Evolutionary conservation across 2,797 vertebrate genomes (phyloP).

Genomic region (Pteropus rufus): DNA sequence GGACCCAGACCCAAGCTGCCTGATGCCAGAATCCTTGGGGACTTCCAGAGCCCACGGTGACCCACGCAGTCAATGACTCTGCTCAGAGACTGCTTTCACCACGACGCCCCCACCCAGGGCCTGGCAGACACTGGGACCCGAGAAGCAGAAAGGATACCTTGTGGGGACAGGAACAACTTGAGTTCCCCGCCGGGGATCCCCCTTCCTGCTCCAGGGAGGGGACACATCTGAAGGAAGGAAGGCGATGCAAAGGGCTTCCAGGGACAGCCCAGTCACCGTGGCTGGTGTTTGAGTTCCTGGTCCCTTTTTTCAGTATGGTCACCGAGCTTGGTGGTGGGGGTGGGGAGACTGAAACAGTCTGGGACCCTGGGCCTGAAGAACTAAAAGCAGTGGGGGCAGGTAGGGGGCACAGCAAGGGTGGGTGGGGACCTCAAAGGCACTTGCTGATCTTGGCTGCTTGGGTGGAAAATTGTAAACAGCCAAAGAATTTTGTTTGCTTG

Average conservation of each 20-base stretch:
- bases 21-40: neutral
- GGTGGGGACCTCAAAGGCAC: constrained; percentile 66
- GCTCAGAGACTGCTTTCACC: neutral
- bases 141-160: neutral
- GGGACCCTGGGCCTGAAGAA: neutral
- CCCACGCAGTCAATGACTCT: neutral
- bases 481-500: constrained; percentile 84
- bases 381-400: neutral
- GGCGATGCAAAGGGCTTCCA: neutral
- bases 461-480: constrained; percentile 85
- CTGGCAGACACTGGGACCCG: neutral
- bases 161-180: neutral
- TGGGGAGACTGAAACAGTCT: neutral
- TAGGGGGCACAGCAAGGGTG: neutral
- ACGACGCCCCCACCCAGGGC: no score
- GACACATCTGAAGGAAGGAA: neutral
- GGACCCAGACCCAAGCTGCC: neutral
- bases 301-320: neutral
- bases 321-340: neutral
- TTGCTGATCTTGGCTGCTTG: constrained; percentile 82
- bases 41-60: neutral
- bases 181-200: neutral
- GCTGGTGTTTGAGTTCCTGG: neutral
- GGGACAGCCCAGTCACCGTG: neutral
- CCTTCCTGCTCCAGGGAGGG: neutral